Percentiles rank a stretch among this genome's conserved stretches.
Conservation (phyloP, 2,888 invertebrate genomes). For the Odontomyia ornata region DNA sequence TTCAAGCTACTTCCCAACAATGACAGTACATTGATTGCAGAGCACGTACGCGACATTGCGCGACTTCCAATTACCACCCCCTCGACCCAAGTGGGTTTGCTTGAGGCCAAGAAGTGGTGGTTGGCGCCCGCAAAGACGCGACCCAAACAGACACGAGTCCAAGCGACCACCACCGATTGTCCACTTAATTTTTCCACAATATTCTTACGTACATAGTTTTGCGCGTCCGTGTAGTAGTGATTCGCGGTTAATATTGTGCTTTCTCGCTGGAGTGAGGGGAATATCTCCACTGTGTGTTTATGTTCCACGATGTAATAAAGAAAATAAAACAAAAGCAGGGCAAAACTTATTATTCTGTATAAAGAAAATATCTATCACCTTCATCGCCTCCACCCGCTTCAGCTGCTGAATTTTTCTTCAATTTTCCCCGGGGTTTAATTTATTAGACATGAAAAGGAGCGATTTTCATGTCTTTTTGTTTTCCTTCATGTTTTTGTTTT, state of each 20-base stretch:
- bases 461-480: constrained; percentile 35
- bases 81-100: not conserved
- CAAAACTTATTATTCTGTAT: constrained; percentile 20
- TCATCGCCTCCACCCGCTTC: constrained; percentile 1
- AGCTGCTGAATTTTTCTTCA: constrained; percentile 39
- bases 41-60: constrained; percentile 29
- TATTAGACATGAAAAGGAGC: constrained; percentile 41
- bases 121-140: constrained; percentile 22
- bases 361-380: constrained; percentile 28
- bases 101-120: not conserved
- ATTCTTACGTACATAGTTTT: constrained; percentile 5
- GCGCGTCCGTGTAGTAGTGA: constrained; percentile 15
- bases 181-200: constrained; percentile 37
- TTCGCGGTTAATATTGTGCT: not conserved
- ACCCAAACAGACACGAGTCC: constrained; percentile 34
- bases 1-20: not conserved
- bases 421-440: constrained; percentile 36
- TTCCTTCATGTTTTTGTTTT: constrained; percentile 37
- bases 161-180: constrained; percentile 28
- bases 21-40: constrained; percentile 18
- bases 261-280: not conserved
- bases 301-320: not conserved
- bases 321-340: not conserved
- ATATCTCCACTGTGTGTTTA: constrained; percentile 7
- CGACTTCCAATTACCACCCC: constrained; percentile 16